Conservation (phyloP, 1,140 invertebrate species). For the Zaprionus ornatus region DNA sequence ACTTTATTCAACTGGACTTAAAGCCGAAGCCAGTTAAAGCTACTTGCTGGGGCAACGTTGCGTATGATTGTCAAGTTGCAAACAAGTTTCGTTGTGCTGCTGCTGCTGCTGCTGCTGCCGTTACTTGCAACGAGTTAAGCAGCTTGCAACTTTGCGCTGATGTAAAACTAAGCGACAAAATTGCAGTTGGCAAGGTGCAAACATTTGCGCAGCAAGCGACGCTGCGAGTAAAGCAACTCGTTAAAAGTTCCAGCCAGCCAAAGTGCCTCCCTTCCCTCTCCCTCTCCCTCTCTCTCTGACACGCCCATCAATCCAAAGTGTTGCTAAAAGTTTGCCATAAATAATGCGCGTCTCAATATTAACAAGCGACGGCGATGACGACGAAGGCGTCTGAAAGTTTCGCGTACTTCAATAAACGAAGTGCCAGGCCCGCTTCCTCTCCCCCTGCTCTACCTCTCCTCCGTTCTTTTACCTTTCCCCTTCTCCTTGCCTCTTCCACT, state of each 20-base stretch:
- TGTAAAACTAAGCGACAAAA: conserved; percentile 45
- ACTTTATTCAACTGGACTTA: conserved; percentile 6
- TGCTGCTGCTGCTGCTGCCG: neutral
- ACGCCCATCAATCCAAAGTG: conserved; percentile 60
- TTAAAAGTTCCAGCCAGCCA: conserved; percentile 61
- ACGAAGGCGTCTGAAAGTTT: conserved; percentile 61
- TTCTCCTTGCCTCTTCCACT: conserved; percentile 22
- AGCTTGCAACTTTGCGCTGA: conserved; percentile 44
- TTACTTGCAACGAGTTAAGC: conserved; percentile 45
- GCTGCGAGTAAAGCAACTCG: conserved; percentile 51
- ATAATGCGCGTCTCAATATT: conserved; percentile 77
- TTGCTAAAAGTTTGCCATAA: conserved; percentile 73
- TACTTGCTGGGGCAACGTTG: conserved; percentile 26
- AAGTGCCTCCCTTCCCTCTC: neutral
- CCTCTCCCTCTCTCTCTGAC: neutral
- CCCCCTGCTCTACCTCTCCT: neutral
- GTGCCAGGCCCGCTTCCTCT: conserved; percentile 37
- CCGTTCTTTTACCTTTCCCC: too few relatives aligned
- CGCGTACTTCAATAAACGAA: conserved; percentile 71
- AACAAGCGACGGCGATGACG: conserved; percentile 61
- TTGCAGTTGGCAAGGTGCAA: conserved; percentile 40
- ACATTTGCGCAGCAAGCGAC: conserved; percentile 27
- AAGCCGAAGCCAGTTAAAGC: conserved; percentile 18
- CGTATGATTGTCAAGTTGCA: conserved; percentile 47
- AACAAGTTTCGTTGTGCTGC: conserved; percentile 25